These are phyloP conservation scores for Penaeus chinensis DNA, from an alignment of 1,140 invertebrate species.

Conservation along the genomic window DNA sequence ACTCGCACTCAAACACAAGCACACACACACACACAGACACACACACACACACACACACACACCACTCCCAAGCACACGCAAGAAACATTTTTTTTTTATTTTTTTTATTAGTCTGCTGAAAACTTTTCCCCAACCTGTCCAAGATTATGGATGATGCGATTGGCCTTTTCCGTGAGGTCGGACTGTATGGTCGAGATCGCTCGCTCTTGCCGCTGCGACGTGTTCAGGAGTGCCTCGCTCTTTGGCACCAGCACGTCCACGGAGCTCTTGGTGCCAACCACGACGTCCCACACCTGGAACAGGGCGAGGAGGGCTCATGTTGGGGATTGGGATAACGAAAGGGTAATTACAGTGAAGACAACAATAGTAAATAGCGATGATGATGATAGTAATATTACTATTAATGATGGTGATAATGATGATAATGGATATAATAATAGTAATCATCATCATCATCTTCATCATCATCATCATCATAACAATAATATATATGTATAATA, in stretches of 20 bases:
- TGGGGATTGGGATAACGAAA: too few species aligned
- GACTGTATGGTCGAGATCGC: slow-evolving; percentile 88
- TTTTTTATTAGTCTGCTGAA: neutral
- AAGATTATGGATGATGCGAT: slow-evolving; percentile 87
- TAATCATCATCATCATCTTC: too few species aligned
- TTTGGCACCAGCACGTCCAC: slow-evolving; percentile 86
- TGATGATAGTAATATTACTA: too few species aligned
- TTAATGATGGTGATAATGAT: too few species aligned
- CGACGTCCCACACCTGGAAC: slow-evolving; percentile 80
- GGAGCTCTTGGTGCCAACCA: slow-evolving; percentile 86
- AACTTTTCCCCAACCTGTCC: slow-evolving; percentile 77
- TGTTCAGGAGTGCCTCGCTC: slow-evolving; percentile 84
- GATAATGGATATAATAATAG: too few species aligned
- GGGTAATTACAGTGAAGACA: too few species aligned
- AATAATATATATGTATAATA: too few species aligned
- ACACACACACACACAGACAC: neutral
- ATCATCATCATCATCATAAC: too few species aligned
- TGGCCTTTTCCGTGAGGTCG: slow-evolving; percentile 83
- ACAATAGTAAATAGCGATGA: too few species aligned
- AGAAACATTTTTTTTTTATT: neutral
- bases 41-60: neutral
- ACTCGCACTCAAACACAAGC: neutral
- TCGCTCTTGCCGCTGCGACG: slow-evolving; percentile 86
- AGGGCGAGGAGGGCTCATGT: slow-evolving; percentile 63
- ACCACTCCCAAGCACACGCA: neutral